Evolutionary conservation across 2,888 invertebrate genomes (phyloP).

Genomic region (Perizoma flavofasciatum): DNA sequence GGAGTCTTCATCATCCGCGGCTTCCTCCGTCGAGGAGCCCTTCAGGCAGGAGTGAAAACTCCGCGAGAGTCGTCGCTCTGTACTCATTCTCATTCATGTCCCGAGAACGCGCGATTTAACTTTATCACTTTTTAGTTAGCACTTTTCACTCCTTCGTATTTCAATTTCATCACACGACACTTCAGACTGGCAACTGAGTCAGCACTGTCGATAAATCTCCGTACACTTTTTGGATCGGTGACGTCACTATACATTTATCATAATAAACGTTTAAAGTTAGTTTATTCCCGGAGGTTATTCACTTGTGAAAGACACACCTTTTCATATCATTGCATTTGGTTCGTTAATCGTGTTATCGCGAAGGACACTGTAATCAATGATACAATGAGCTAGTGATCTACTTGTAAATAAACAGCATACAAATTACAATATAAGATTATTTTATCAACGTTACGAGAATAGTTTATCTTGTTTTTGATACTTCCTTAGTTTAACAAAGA

Average conservation of each 20-base stretch:
- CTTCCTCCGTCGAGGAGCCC: constrained; percentile 83
- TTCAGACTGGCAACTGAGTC: constrained; percentile 23
- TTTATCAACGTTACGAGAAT: constrained; percentile 3
- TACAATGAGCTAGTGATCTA: constrained; percentile 55
- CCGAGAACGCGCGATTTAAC: constrained; percentile 50
- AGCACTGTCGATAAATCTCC: constrained; percentile 28
- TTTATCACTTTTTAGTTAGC: constrained; percentile 43
- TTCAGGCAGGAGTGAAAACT: constrained; percentile 88
- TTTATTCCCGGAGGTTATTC: constrained; percentile 23
- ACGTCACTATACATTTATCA: constrained; percentile 38
- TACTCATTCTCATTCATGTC: constrained; percentile 80
- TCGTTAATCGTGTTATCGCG: constrained; percentile 60
- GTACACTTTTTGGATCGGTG: constrained; percentile 35
- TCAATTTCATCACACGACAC: constrained; percentile 29
- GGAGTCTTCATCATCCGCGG: constrained; percentile 75
- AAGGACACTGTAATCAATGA: constrained; percentile 61
- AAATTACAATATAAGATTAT: not conserved
- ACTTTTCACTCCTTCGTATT: constrained; percentile 26
- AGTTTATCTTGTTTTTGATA: not conserved
- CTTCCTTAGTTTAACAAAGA: not conserved
- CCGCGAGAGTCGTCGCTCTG: constrained; percentile 85
- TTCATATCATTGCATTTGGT: constrained; percentile 55
- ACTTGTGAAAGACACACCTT: constrained; percentile 50
- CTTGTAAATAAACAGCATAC: constrained; percentile 51
- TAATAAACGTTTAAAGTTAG: not conserved